Evolutionary conservation across 2,797 vertebrate species (phyloP).

Genomic region (Tragopan temminckii): DNA sequence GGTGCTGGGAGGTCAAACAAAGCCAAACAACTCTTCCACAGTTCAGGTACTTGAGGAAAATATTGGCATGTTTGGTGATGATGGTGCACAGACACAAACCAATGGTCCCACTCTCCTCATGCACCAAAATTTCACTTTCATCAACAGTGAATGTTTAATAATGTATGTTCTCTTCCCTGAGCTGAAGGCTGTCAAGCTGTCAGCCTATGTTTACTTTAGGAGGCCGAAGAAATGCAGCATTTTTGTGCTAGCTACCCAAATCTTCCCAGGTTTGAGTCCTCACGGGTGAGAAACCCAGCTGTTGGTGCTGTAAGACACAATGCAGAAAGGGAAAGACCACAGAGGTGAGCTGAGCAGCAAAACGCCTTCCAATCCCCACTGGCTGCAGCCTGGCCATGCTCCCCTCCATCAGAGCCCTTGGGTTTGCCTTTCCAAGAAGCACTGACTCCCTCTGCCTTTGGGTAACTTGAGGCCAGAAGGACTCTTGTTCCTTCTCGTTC

Average conservation of each 20-base stretch:
- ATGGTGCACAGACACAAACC: fast-evolving
- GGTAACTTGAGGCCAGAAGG: neutral
- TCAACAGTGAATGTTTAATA: fast-evolving
- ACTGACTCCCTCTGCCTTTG: neutral
- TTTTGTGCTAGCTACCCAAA: neutral
- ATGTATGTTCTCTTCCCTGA: neutral
- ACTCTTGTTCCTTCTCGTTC: neutral
- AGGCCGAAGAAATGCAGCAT: neutral
- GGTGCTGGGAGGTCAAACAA: neutral
- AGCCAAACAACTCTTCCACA: neutral
- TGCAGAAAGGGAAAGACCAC: neutral
- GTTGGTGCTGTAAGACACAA: neutral
- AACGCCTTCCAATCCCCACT: neutral
- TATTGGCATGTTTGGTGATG: neutral
- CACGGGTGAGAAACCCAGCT: neutral
- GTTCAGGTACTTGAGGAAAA: neutral
- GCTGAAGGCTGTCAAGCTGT: neutral
- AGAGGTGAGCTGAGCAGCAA: neutral
- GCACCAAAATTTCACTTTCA: neutral
- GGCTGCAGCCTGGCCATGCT: neutral
- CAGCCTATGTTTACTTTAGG: neutral
- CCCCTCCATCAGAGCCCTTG: neutral
- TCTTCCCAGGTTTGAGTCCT: neutral
- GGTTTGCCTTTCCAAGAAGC: neutral
- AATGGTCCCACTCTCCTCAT: neutral